Conservation (phyloP, 2,113 vertebrate genomes). For the Raphicerus campestris region DNA sequence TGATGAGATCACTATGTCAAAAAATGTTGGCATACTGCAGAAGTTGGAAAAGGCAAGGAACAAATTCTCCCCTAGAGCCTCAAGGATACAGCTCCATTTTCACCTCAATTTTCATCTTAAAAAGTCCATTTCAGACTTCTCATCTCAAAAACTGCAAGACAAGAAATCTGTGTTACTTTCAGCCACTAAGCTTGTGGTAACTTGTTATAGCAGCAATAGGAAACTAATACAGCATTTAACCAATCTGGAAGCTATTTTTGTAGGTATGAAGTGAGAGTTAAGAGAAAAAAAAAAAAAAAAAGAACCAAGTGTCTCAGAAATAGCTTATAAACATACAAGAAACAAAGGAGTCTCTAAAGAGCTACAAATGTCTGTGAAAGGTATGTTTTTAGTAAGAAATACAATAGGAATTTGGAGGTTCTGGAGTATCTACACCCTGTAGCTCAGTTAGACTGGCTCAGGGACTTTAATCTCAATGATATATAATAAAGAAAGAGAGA, state of each 20-base stretch:
- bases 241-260: background rate
- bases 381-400: background rate
- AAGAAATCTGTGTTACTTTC: background rate
- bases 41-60: background rate
- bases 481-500: background rate
- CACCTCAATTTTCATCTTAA: background rate
- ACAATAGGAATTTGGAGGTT: background rate
- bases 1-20: background rate
- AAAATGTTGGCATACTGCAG: too few species aligned
- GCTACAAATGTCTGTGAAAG: background rate
- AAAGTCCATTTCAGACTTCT: background rate
- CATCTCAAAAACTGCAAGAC: background rate
- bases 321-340: background rate
- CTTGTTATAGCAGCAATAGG: background rate
- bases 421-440: background rate
- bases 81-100: background rate
- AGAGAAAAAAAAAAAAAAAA: background rate
- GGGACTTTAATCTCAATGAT: background rate
- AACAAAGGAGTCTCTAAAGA: background rate
- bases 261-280: background rate
- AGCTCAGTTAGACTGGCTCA: background rate
- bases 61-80: background rate
- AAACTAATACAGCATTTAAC: background rate
- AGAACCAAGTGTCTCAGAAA: background rate
- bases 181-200: background rate